These are phyloP conservation scores for Myotis yumanensis DNA, from an alignment of 2,113 vertebrate species.

Conservation along the genomic window DNA sequence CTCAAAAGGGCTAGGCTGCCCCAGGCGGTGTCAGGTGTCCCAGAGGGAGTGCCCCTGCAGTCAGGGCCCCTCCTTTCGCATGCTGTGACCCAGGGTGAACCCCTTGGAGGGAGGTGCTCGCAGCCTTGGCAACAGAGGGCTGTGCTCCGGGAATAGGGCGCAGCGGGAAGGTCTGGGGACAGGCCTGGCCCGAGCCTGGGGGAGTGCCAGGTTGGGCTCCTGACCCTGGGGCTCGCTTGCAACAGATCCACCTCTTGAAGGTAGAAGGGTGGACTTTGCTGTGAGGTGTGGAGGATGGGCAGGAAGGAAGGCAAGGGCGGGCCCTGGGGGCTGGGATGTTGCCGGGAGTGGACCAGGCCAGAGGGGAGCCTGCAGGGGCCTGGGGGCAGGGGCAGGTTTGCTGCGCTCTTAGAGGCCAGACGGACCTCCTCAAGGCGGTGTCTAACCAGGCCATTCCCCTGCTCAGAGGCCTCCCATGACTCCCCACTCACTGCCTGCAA, in stretches of 20 bases:
- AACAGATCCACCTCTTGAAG: not conserved
- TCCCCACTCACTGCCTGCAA: not conserved
- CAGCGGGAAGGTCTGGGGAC: not conserved
- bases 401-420: not conserved
- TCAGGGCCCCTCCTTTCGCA: not conserved
- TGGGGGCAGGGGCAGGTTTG: not conserved
- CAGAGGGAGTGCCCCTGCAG: not conserved
- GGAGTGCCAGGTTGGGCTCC: not conserved
- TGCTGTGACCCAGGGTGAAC: not conserved
- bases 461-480: not conserved
- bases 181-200: not conserved
- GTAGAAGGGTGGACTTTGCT: constrained; percentile 52
- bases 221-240: not conserved
- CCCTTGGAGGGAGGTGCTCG: not conserved
- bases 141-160: not conserved
- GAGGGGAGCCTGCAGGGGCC: not conserved
- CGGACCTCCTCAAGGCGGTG: not conserved
- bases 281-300: not conserved
- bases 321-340: not conserved
- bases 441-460: not conserved
- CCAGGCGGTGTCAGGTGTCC: not conserved
- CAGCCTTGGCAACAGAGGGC: constrained; percentile 33
- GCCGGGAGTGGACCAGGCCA: not conserved
- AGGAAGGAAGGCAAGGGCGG: not conserved
- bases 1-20: not conserved